Base-by-base conservation (phyloP, 2,113 vertebrate species). In the Sylvilagus bachmani region DNA sequence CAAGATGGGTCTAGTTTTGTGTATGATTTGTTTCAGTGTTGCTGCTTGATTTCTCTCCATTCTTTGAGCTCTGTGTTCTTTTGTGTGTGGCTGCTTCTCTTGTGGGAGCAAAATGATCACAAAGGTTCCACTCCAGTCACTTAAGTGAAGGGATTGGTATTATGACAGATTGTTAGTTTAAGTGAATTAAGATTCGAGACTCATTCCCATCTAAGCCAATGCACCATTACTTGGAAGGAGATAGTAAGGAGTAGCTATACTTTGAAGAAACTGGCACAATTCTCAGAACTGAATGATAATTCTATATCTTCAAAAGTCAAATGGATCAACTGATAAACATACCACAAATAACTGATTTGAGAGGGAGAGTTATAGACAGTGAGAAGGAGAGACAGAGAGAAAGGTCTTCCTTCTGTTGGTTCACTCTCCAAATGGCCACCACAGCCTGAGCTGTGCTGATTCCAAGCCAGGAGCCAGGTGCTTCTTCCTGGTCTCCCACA, bases 101-200 rank as follows among this genome's bases (percentile, higher is more conserved):
- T 14, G 22, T 7, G 61, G 25, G 36, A 82, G 22, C 49, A 78
- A 71, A 69, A 83, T 64, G 58, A 70, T 58, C 44, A 24, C 22
- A 53, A 33, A 87, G 14, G 29, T 64, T 67, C 27, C 11, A 36
- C 69, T 83, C 55, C 49, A 86, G 25, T 74, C 24, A 25, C 64
- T 75, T 86, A 91, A n/a, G 29, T 62, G 70, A 81, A 4, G 33
- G 25, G 19, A 78, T 49, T 25, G 24, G 3, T 89, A 66, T 86
- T 77, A 84, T 64, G 51, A 78, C 38, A 38, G 73, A 24, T 51
- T n/a, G 36, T 66, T 75, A 81, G 1, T 74, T 74, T 62, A 55
- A 16, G n/a, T 78, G 53, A 90, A 82, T 82, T 78, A 86, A 69
- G 4, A 31, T 27, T 93, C 89, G 70, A 89, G 66, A 86, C 73